Conservation (phyloP, 2,797 vertebrate genomes). For the Silurus aristotelis region DNA sequence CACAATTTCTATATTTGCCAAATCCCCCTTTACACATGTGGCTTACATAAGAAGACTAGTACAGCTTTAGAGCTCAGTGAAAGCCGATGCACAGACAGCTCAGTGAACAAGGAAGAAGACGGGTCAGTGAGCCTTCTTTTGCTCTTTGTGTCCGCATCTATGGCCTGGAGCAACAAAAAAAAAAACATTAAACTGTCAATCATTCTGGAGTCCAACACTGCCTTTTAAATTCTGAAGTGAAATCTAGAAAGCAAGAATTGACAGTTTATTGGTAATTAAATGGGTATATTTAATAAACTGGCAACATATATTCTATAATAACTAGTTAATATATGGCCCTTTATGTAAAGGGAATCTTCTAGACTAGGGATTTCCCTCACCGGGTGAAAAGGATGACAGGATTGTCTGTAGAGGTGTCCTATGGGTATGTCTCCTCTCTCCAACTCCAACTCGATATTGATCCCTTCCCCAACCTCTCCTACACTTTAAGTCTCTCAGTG, state of each 20-base stretch:
- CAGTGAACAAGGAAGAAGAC: constrained; percentile 1
- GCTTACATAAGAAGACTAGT: constrained; percentile 14
- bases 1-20: not conserved
- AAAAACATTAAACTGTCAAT: not conserved
- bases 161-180: constrained; percentile 5
- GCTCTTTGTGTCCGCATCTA: constrained; percentile 2
- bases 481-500: constrained; percentile 12
- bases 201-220: not conserved
- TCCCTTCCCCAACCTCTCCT: constrained; percentile 17
- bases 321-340: not conserved
- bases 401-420: constrained; percentile 29
- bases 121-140: not conserved
- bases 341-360: constrained; percentile 26
- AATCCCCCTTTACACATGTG: not conserved
- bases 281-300: not conserved
- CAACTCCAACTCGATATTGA: constrained; percentile 33
- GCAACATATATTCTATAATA: no score
- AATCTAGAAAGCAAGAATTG: not conserved
- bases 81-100: constrained; percentile 26
- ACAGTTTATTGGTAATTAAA: not conserved
- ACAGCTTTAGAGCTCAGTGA: constrained; percentile 10
- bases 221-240: not conserved
- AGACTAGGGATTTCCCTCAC: constrained; percentile 9
- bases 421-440: not conserved
- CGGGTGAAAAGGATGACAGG: constrained; percentile 24